Evolutionary conservation across 2,797 vertebrate species (phyloP).

Genomic region (Sebastes flavidus): DNA sequence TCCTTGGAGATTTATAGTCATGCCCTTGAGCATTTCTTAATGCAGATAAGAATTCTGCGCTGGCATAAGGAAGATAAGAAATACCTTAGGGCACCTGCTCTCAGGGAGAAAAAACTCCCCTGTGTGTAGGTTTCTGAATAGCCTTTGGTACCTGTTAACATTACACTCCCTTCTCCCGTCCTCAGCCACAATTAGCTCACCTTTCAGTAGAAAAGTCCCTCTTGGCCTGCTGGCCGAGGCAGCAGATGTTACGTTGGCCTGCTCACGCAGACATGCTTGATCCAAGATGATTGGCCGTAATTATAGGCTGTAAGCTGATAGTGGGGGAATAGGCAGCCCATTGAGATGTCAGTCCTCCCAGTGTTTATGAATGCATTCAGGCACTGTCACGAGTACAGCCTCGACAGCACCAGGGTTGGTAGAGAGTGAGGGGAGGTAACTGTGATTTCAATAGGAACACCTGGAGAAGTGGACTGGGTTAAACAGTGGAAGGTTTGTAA

Average conservation of each 20-base stretch:
- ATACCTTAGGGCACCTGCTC: conserved; percentile 70
- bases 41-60: conserved; percentile 52
- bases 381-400: conserved; percentile 48
- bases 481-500: conserved; percentile 60
- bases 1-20: conserved; percentile 37
- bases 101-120: not conserved
- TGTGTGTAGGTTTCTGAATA: conserved; percentile 50
- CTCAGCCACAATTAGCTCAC: conserved; percentile 63
- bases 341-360: conserved; percentile 80
- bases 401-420: conserved; percentile 42
- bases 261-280: conserved; percentile 81
- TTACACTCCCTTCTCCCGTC: conserved; percentile 40
- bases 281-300: conserved; percentile 85
- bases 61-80: conserved; percentile 53
- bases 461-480: conserved; percentile 56
- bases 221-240: conserved; percentile 54
- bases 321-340: conserved; percentile 75
- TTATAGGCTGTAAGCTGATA: conserved; percentile 86
- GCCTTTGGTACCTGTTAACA: conserved; percentile 59
- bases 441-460: conserved; percentile 68
- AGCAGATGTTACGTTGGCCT: conserved; percentile 82
- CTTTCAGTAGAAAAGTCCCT: conserved; percentile 67
- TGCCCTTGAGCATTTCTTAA: conserved; percentile 51
- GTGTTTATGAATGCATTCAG: conserved; percentile 73
- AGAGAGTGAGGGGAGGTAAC: conserved; percentile 39